A percentile compares a stretch with the other conserved stretches of the same genome.
phyloP scores from a whole-genome alignment of 2,113 vertebrate genomes.

The Eolophus roseicapilla region DNA sequence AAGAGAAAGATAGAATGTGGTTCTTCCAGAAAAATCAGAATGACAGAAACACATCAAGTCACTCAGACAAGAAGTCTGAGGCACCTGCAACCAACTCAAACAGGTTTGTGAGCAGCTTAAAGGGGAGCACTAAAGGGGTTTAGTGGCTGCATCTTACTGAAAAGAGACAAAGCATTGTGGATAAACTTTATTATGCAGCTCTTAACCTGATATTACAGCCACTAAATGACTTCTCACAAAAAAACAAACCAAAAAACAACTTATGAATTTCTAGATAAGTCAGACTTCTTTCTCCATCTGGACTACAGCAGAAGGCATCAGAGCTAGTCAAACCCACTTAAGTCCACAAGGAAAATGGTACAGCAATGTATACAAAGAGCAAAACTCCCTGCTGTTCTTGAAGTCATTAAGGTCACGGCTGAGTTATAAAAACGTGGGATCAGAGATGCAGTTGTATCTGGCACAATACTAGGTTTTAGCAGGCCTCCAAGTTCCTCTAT shows the following conservation, averaged over 20 bases:
- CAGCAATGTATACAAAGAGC: not conserved
- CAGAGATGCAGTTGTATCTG: not conserved
- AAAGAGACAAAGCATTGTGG: not conserved
- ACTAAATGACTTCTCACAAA: not conserved
- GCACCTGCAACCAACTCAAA: not conserved
- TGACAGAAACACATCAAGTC: not conserved
- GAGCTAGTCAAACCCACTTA: not conserved
- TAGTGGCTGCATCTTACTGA: not conserved
- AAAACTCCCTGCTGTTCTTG: not conserved
- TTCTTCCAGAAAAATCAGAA: not conserved
- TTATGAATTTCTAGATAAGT: not conserved
- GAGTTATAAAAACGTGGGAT: not conserved
- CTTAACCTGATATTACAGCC: not conserved
- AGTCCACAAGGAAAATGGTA: not conserved
- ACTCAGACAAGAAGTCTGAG: not conserved
- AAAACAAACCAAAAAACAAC: not conserved
- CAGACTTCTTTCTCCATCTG: not conserved
- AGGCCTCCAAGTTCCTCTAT: not conserved
- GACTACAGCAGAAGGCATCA: not conserved
- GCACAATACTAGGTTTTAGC: not conserved
- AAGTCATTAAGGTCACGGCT: not conserved
- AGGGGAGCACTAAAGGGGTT: not conserved
- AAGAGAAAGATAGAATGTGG: not conserved
- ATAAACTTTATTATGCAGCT: not conserved
- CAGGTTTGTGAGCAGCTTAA: not conserved